These are phyloP conservation scores for Liparis tanakae DNA, from an alignment of 2,797 vertebrate species.

Conservation along the genomic window DNA sequence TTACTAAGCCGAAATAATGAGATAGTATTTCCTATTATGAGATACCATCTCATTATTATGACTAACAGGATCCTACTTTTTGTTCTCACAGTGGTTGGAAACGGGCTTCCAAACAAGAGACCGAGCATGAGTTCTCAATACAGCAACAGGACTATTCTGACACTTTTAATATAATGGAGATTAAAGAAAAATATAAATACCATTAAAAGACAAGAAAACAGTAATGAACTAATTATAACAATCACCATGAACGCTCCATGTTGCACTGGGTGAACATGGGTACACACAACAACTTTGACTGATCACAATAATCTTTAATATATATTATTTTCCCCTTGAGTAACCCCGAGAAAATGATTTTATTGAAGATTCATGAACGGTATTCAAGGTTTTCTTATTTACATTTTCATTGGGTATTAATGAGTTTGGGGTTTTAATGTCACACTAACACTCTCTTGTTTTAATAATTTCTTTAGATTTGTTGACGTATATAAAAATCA, in stretches of 20 bases:
- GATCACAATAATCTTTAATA: neutral
- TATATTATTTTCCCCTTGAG: neutral
- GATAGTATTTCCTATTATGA: no score
- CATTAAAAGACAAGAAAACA: neutral
- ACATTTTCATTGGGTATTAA: neutral
- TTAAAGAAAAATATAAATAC: neutral
- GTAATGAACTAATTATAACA: neutral
- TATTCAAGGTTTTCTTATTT: neutral
- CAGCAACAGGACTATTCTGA: rapidly evolving
- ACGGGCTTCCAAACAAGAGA: no score
- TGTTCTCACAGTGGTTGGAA: no score
- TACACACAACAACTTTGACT: neutral
- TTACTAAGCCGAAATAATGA: no score
- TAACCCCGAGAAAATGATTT: neutral
- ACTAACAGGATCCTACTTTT: no score
- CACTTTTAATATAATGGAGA: neutral
- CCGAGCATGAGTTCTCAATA: rapidly evolving
- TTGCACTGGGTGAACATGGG: neutral
- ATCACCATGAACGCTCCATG: neutral
- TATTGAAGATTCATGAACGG: neutral
- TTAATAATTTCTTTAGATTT: conserved; percentile 8
- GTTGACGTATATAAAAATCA: neutral
- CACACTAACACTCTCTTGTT: neutral
- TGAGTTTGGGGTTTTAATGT: neutral
- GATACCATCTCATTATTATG: no score